Base-by-base conservation (phyloP, 1,140 invertebrate genomes). In the Chironomus striatipennis region DNA sequence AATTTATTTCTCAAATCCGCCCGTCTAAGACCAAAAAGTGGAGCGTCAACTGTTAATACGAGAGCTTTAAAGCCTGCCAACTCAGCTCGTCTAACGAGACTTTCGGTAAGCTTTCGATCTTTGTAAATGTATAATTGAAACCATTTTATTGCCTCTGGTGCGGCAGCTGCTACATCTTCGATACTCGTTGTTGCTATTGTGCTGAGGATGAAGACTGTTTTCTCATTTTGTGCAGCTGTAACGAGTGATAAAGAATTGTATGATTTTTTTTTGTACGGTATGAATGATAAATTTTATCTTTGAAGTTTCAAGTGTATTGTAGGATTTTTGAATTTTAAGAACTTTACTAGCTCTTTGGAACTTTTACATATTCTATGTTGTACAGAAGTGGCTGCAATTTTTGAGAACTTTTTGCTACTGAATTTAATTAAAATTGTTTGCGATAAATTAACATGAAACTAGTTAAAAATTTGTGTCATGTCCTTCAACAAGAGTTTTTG, bases 71-170 rank as follows among this genome's bases (percentile, higher is more conserved):
- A 98, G 20, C 93, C 94, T n/a, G 90, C 88, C 75, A 84, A 87
- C 82, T 97, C 94, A 1, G 93, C 95, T 77, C 95, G 86, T 75
- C 83, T 77, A 3, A 98, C 88, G 73, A 98, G 83, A 77, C 88
- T 84, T 76, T 85, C 83, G 0, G 94, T 95, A 0, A 95, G 82
- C 17, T 90, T 83, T 72, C 94, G 87, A 73, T 7, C 20, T 75
- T 87, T 91, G 79, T 94, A 96, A 76, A 98, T 90, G 77, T 97
- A 97, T 0, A 98, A 84, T 80, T 98, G 94, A 80, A 96, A 95
- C 93, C 94, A 95, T 82, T 94, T 93, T 12, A 88, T 84, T 0
- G 87, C 88, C 15, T 88, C 82, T 3, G 94, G 93, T 1, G 92
- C 91, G 5, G 88, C 88, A 75, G 86, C 78, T 0, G 91, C 90